Evolutionary conservation across 2,888 invertebrate genomes (phyloP).

Genomic region (Mesopsocus fuscifrons): DNA sequence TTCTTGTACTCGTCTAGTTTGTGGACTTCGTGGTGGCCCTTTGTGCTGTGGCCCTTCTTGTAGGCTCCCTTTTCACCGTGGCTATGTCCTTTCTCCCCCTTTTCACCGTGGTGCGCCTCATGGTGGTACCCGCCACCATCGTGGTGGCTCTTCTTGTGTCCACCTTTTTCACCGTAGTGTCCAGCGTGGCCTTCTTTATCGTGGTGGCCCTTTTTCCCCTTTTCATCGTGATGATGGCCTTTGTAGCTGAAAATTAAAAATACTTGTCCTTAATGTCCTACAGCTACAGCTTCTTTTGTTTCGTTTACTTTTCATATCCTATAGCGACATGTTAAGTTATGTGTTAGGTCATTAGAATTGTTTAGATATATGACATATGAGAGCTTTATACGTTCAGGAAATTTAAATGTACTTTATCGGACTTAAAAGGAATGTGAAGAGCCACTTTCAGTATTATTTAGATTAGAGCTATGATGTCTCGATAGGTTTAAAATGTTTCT

Average conservation of each 20-base stretch:
- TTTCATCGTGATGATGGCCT: constrained; percentile 54
- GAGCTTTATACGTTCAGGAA: too few species aligned
- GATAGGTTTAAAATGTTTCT: too few species aligned
- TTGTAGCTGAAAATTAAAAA: constrained; percentile 32
- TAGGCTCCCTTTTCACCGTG: constrained; percentile 50
- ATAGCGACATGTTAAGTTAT: too few species aligned
- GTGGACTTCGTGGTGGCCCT: constrained; percentile 70
- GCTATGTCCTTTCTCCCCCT: constrained; percentile 45
- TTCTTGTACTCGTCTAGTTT: constrained; percentile 73
- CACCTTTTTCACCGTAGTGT: constrained; percentile 39
- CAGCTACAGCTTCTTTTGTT: too few species aligned
- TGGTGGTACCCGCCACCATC: constrained; percentile 43
- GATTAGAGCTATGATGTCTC: too few species aligned
- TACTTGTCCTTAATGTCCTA: too few species aligned
- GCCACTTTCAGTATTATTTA: too few species aligned
- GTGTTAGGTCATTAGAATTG: too few species aligned
- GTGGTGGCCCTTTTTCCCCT: constrained; percentile 53
- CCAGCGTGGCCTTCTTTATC: constrained; percentile 46
- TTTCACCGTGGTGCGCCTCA: constrained; percentile 42
- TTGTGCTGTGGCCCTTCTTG: constrained; percentile 69
- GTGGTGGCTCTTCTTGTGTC: constrained; percentile 40
- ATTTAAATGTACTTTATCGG: too few species aligned
- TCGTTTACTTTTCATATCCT: too few species aligned
- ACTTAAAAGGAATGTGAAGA: too few species aligned
- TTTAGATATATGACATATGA: too few species aligned